Evolutionary conservation across 2,797 vertebrate species (phyloP), one percentile per base, ranked within the genome.

Genomic region (Neostethus bicornis): DNA sequence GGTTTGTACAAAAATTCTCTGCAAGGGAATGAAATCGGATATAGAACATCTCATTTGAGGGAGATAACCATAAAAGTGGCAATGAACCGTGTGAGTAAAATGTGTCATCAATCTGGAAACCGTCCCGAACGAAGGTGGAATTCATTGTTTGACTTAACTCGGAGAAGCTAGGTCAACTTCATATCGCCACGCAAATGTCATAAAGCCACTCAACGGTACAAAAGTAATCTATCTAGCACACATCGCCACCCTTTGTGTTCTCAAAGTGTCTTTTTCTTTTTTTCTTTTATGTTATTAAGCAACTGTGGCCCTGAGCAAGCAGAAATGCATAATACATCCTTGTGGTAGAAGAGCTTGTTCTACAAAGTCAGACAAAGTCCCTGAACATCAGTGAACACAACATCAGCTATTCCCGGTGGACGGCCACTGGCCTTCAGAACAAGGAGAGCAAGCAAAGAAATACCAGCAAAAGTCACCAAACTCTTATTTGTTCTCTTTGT

Each of bases 321-420:
- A 52, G 31, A 42, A 55, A 79, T 79, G 53, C 77, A 80, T 61
- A 70, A 83, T 78, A 70, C 70, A 68, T 79, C 50, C 53, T 70
- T 23, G 56, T 23, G 66, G 56, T 62, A 26, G 63, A 61, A n/a
- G 29, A 51, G 70, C 25, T 41, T 44, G 57, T 63, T 79, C 60
- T 72, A 75, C 75, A 82, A 81, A 85, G 82, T 79, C 70, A 71
- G 58, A 64, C 67, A 57, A 64, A 80, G 66, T 77, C 73, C 77
- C 70, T 55, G 71, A 80, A 85, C 71, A 83, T 80, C 77, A 80
- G 70, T 74, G 73, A 67, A 66, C 46, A 35, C 70, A 60, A 62
- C 66, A 70, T 71, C 73, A 64, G 23, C 51, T 26, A 46, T 47
- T 63, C 81, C 78, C 83, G 5, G 20, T 2, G 66, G 83, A 80